Percentiles rank a stretch among this genome's conserved stretches.
Evolutionary conservation across 2,797 vertebrate species (phyloP).

Genomic region (Meda fulgida): DNA sequence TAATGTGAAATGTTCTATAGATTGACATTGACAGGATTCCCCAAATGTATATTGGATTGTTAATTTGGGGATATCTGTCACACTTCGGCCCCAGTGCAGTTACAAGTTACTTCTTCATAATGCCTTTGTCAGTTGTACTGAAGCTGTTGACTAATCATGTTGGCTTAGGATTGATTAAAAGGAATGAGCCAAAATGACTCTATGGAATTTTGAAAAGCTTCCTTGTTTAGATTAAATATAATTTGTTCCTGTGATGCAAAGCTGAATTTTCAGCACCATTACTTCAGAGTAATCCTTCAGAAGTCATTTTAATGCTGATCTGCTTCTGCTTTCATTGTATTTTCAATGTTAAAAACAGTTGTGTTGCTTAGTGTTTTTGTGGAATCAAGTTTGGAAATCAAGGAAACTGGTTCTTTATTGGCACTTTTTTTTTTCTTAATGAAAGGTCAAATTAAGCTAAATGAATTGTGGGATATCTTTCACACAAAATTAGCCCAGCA

Average conservation of each 20-base stretch:
- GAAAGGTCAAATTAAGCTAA: background rate
- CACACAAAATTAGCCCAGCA: background rate
- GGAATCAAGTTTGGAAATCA: background rate
- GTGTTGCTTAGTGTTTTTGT: background rate
- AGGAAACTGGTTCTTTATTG: background rate
- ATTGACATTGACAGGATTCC: slow-evolving; percentile 52
- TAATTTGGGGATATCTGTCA: slow-evolving; percentile 49
- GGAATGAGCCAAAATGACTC: background rate
- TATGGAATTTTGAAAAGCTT: background rate
- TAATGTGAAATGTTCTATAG: slow-evolving; percentile 35
- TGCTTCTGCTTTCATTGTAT: background rate
- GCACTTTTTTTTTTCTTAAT: background rate
- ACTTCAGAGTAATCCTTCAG: background rate
- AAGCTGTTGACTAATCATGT: no score
- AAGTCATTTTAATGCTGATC: background rate
- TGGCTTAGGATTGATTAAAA: background rate
- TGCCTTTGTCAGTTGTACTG: slow-evolving; percentile 9
- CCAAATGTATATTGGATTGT: slow-evolving; percentile 34
- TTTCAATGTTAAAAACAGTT: background rate
- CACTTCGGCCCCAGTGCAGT: slow-evolving; percentile 8
- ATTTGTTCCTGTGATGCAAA: background rate
- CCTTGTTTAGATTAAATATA: background rate
- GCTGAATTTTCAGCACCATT: background rate
- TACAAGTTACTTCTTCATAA: background rate
- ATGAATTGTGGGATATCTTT: background rate